Evolutionary conservation across 2,888 invertebrate genomes (phyloP), one percentile per base, ranked within the genome.

Genomic region (Eupithecia insigniata): DNA sequence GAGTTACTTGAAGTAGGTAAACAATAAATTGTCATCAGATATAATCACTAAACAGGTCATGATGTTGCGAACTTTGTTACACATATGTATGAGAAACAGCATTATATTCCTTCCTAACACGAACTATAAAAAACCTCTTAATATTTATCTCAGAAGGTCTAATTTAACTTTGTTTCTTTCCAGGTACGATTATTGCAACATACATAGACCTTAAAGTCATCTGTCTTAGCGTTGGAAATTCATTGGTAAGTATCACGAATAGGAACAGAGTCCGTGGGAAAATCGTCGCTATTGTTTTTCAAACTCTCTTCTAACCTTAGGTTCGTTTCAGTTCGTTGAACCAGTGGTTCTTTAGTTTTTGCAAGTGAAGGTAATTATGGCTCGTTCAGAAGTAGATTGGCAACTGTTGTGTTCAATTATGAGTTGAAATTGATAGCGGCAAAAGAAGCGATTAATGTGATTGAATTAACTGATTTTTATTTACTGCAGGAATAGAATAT

Each of bases 231-330:
- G 81, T 74, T 69, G 28, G 69, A 70, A 80, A 73, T 84, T 36
- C 46, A 70, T 75, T 77, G 78, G 72, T 43, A 60, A 58, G 39
- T 43, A 55, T 72, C 74, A 0, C 78, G 71, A 75, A 76, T 76
- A 83, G 79, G 78, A 69, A 82, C 79, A 86, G 87, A 83, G 83
- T 83, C 83, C 86, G 89, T 91, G 92, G 87, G 91, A 92, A 88
- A 77, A 81, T 83, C 80, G 79, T 75, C 77, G 84, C 83, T 80
- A 90, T 91, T 90, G 91, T 91, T 85, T 51, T 89, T 86, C 84
- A 34, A 80, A 76, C 81, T 83, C 84, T 85, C 86, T 86, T 85
- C 83, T 70, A 76, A 86, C 89, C 90, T 90, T 90, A 86, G 82
- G 86, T 85, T 85, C 81, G 84, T 81, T 84, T 76, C 79, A 83